Conservation (phyloP, 2,888 invertebrate species). For the Pristionchus maxplancki region DNA sequence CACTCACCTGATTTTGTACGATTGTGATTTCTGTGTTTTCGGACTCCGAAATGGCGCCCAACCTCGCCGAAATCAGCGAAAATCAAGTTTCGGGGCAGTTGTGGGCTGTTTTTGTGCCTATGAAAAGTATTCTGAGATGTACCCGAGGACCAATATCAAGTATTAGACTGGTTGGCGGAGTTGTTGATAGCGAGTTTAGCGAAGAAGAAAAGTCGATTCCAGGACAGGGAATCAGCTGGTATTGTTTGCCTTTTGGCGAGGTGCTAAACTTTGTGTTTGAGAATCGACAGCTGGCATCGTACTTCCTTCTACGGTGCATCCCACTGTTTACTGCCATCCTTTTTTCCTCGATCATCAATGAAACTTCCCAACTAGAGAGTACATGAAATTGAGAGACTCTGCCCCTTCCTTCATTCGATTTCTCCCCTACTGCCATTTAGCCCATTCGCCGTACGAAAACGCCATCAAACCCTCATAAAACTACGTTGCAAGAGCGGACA, state of each 20-base stretch:
- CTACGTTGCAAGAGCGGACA: neutral
- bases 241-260: neutral
- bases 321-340: neutral
- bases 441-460: neutral
- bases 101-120: neutral
- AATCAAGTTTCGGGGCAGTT: neutral
- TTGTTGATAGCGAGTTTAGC: slow-evolving; percentile 4
- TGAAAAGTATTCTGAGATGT: too few species aligned
- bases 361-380: neutral
- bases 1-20: slow-evolving; percentile 12
- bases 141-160: neutral
- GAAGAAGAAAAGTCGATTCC: too few species aligned
- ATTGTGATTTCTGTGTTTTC: neutral
- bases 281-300: neutral
- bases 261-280: slow-evolving; percentile 24
- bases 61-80: neutral
- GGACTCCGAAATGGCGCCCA: neutral
- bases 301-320: slow-evolving; percentile 22
- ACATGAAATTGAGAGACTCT: neutral
- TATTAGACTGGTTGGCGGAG: neutral
- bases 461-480: neutral
- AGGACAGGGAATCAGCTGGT: neutral
- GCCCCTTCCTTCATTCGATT: too few species aligned
- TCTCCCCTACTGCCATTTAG: neutral
- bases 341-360: neutral